Conservation (phyloP, 2,888 invertebrate genomes). For the Microplitis deprimator region DNA sequence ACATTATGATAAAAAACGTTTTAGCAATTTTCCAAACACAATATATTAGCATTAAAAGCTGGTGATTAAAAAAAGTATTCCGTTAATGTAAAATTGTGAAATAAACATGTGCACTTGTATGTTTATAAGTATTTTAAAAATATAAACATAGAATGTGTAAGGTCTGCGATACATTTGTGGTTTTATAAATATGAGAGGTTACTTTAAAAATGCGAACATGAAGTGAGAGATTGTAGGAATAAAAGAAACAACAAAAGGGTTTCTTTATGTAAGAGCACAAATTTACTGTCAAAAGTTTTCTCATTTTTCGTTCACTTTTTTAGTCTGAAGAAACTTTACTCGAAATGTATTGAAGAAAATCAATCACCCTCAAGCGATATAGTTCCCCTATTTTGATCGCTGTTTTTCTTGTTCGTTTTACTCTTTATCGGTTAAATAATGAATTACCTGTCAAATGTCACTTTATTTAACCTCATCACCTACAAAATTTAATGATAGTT, state of each 20-base stretch:
- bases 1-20: no score
- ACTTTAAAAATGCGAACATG: not conserved
- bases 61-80: no score
- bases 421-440: conserved; percentile 40
- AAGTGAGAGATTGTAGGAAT: conserved; percentile 6
- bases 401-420: conserved; percentile 25
- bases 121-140: not conserved
- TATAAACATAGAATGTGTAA: not conserved
- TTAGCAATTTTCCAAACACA: no score
- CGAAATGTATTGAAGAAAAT: conserved; percentile 67
- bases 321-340: conserved; percentile 57
- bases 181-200: not conserved
- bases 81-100: no score
- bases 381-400: conserved; percentile 13
- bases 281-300: conserved; percentile 62
- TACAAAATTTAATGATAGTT: not conserved
- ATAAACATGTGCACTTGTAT: no score
- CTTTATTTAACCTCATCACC: conserved; percentile 10
- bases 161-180: not conserved
- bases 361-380: conserved; percentile 59
- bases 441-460: conserved; percentile 37
- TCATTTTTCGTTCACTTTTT: conserved; percentile 64
- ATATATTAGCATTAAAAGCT: no score
- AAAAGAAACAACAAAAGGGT: conserved; percentile 16
- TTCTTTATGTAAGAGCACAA: conserved; percentile 29